These are phyloP conservation scores for Argyresthia goedartella DNA, from an alignment of 2,888 invertebrate genomes.

Conservation along the genomic window DNA sequence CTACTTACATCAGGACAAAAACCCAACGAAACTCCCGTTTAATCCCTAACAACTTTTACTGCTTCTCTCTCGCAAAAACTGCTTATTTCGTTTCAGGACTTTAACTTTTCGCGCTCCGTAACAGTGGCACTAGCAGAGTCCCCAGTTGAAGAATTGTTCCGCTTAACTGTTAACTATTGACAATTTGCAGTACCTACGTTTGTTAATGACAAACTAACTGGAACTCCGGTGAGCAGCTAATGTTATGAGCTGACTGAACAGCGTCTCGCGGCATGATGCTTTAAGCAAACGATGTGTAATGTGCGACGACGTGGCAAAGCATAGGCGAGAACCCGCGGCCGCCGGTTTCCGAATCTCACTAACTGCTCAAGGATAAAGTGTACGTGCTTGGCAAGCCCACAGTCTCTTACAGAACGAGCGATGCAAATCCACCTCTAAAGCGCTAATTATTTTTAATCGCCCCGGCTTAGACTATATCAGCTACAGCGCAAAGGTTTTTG, in stretches of 20 bases:
- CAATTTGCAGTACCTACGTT: background rate
- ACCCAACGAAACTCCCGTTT: slow-evolving; percentile 38
- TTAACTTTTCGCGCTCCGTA: background rate
- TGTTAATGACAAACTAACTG: background rate
- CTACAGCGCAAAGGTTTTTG: slow-evolving; percentile 22
- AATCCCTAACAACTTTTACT: slow-evolving; percentile 27
- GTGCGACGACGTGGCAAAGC: no score
- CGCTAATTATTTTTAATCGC: slow-evolving; percentile 55
- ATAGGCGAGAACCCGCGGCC: no score
- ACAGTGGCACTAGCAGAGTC: background rate
- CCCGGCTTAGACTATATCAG: slow-evolving; percentile 24
- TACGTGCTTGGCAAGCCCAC: slow-evolving; percentile 9
- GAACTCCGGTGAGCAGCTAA: background rate
- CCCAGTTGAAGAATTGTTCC: no score
- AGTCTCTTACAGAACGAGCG: slow-evolving; percentile 18
- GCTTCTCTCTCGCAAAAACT: background rate
- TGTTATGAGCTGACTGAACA: background rate
- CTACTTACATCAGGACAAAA: slow-evolving; percentile 12
- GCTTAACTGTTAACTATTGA: no score
- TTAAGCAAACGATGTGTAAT: no score
- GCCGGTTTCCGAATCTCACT: no score
- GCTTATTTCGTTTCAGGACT: slow-evolving; percentile 1
- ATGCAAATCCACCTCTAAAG: slow-evolving; percentile 31
- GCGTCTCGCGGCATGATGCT: background rate
- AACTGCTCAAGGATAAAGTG: background rate